These are phyloP conservation scores for Colletes collaris DNA, from an alignment of 2,888 invertebrate genomes.

Conservation along the genomic window DNA sequence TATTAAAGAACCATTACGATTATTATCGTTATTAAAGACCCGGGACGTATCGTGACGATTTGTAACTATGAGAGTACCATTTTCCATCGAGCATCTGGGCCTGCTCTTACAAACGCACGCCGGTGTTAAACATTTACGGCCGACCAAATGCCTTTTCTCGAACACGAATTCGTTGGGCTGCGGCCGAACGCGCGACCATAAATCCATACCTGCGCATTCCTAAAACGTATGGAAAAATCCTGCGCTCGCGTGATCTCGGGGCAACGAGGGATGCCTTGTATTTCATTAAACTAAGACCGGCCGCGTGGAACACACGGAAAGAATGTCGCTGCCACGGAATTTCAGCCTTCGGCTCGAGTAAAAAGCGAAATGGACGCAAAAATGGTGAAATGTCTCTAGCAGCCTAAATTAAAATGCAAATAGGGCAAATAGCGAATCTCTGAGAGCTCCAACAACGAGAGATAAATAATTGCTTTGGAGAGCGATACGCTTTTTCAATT, in stretches of 20 bases:
- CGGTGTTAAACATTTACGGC: not conserved
- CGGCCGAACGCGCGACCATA: slow-evolving; percentile 15
- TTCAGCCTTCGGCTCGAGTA: slow-evolving; percentile 16
- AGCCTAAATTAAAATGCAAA: too few relatives aligned
- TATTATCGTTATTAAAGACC: too few relatives aligned
- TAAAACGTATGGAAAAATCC: slow-evolving; percentile 8
- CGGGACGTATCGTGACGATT: too few relatives aligned
- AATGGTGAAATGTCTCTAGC: slow-evolving; percentile 10
- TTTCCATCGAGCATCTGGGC: too few relatives aligned
- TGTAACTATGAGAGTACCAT: too few relatives aligned
- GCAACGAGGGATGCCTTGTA: slow-evolving; percentile 39
- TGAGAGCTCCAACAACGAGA: too few relatives aligned
- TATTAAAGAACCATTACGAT: too few relatives aligned
- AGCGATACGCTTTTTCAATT: not conserved
- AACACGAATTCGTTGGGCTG: not conserved
- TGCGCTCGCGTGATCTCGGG: not conserved
- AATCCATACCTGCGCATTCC: slow-evolving; percentile 41
- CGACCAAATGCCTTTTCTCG: not conserved
- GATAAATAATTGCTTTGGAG: too few relatives aligned
- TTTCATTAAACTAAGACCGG: slow-evolving; percentile 33
- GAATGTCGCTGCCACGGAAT: slow-evolving; percentile 38
- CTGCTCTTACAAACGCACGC: not conserved
- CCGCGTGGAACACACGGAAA: slow-evolving; percentile 27
- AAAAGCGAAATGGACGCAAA: not conserved
- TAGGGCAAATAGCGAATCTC: not conserved